Evolutionary conservation across 2,888 invertebrate species (phyloP).

Genomic region (Agrotis clavis): DNA sequence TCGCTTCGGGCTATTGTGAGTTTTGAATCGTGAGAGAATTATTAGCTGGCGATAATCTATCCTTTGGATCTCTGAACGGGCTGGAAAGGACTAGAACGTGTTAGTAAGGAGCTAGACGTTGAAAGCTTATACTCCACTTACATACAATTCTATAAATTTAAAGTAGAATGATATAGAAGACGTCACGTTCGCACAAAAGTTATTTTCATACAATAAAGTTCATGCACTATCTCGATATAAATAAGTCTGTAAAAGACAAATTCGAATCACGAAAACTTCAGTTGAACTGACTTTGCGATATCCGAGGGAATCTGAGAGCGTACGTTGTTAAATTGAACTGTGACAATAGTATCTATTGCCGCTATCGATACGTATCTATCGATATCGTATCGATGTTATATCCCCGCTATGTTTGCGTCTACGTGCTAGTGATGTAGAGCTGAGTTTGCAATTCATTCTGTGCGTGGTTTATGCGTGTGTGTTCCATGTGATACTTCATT

Average conservation of each 20-base stretch:
- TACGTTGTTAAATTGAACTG: slow-evolving; percentile 74
- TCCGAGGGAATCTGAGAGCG: slow-evolving; percentile 65
- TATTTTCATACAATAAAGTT: slow-evolving; percentile 50
- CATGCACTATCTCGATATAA: slow-evolving; percentile 46
- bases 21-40: slow-evolving; percentile 74
- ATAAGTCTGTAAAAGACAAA: slow-evolving; percentile 55
- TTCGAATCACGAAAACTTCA: slow-evolving; percentile 63
- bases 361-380: slow-evolving; percentile 68
- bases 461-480: slow-evolving; percentile 74
- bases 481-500: slow-evolving; percentile 71
- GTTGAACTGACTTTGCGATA: slow-evolving; percentile 55
- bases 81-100: slow-evolving; percentile 55
- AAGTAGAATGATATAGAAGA: slow-evolving; percentile 26
- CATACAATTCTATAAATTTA: slow-evolving; percentile 20
- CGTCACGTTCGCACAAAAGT: slow-evolving; percentile 20
- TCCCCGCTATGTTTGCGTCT: slow-evolving; percentile 74
- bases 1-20: slow-evolving; percentile 80
- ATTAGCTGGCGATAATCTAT: slow-evolving; percentile 61
- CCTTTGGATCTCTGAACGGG: slow-evolving; percentile 54
- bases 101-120: slow-evolving; percentile 48
- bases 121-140: slow-evolving; percentile 34
- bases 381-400: slow-evolving; percentile 71
- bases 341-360: slow-evolving; percentile 72
- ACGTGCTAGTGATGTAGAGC: slow-evolving; percentile 80
- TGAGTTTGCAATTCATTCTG: slow-evolving; percentile 80